Evolutionary conservation across 1,140 invertebrate species (phyloP).

Genomic region (Danaus melanippus): DNA sequence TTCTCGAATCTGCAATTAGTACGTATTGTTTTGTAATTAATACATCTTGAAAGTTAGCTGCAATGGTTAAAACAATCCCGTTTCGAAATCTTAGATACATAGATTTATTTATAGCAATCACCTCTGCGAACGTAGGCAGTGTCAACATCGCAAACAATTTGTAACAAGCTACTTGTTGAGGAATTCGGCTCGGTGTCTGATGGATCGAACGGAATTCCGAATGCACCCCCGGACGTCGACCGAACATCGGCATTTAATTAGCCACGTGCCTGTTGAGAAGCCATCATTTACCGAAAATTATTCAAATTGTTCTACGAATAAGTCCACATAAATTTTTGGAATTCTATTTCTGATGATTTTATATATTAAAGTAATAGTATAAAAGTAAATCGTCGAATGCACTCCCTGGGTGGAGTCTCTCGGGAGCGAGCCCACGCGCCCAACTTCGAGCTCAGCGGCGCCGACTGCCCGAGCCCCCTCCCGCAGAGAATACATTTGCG

Average conservation of each 20-base stretch:
- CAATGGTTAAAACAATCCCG: no score
- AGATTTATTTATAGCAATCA: no score
- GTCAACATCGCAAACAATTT: conserved; percentile 48
- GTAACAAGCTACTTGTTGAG: conserved; percentile 36
- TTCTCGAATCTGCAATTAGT: no score
- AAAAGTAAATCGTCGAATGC: conserved; percentile 36
- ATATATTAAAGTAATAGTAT: conserved; percentile 20
- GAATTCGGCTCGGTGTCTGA: conserved; percentile 43
- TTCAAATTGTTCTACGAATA: conserved; percentile 49
- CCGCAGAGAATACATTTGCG: conserved; percentile 68
- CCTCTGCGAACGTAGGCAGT: no score
- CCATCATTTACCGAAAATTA: conserved; percentile 46
- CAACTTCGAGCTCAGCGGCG: conserved; percentile 64
- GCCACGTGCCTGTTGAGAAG: conserved; percentile 52
- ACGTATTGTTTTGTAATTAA: no score
- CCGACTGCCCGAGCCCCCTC: conserved; percentile 36
- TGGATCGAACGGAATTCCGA: conserved; percentile 45
- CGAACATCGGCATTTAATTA: conserved; percentile 67
- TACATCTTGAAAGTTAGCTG: no score
- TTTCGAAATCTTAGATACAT: no score
- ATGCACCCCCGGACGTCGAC: conserved; percentile 41
- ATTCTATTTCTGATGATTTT: neutral
- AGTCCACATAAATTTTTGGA: conserved; percentile 22
- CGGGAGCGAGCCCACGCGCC: conserved; percentile 61
- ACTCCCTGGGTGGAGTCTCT: conserved; percentile 51